Base-by-base conservation (phyloP, 2,888 invertebrate species). In the Beris chalybata region DNA sequence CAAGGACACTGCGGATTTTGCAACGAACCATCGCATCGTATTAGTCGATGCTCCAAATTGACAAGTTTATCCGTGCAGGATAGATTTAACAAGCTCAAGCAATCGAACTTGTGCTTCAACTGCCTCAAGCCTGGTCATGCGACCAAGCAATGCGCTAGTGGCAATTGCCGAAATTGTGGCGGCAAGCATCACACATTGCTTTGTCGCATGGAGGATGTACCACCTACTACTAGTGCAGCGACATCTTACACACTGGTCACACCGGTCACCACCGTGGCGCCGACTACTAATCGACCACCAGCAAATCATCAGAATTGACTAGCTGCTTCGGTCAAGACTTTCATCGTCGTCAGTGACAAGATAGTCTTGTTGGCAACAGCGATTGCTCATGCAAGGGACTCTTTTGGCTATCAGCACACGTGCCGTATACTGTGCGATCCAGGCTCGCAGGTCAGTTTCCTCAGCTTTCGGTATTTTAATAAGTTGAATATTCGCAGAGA, bases 381-480 rank as follows among this genome's bases (percentile, higher is more conserved):
- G 6, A 59, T 59, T 58, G 69, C 32, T 12, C n/a, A 44, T 52
- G 56, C 66, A 6, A 68, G 13, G 4, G 58, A n/a, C n/a, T n/a
- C 66, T 44, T 68, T 64, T 64, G 57, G 64, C 13, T 22, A 58
- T 13, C 43, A 7, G 12, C 65, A 67, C 44, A 63, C 57, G 32
- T 70, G 70, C 22, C 29, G 66, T 30, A 38, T 66, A 22, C 38
- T 67, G 31, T 70, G 67, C 44, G 69, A 65, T 57, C 66, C 69
- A 31, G 67, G 67, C 44, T 66, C 67, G 6, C 66, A 69, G 63
- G 53, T 69, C 47, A 69, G 69, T 59, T 66, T 67, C 55, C 63
- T 66, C 22, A 64, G 56, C 31, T 57, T 29, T 7, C 32, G 54
- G 4, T 69, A 69, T 66, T 65, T 64, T 45, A 65, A 65, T 15